These are phyloP conservation scores for Tenebrio molitor DNA, from an alignment of 1,140 invertebrate genomes.

Conservation along the genomic window DNA sequence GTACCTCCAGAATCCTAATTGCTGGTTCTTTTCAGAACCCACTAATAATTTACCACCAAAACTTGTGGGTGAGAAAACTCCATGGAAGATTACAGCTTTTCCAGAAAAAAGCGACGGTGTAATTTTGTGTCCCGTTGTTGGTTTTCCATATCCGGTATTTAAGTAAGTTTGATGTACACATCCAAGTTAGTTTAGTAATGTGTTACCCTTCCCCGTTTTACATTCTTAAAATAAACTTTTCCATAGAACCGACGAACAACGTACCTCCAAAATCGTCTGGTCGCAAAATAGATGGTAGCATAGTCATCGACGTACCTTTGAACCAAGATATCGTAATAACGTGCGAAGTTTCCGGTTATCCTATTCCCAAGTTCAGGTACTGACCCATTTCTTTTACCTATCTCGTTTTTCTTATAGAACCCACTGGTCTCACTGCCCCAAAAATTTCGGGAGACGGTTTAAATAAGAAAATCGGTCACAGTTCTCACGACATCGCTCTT, in stretches of 20 bases:
- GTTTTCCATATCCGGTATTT: conserved; percentile 78
- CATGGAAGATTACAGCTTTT: conserved; percentile 71
- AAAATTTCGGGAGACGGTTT: conserved; percentile 73
- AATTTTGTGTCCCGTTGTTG: conserved; percentile 74
- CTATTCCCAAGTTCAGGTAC: conserved; percentile 73
- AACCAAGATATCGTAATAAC: conserved; percentile 66
- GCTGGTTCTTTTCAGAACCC: conserved; percentile 68
- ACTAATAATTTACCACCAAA: conserved; percentile 71
- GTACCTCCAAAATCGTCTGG: conserved; percentile 75
- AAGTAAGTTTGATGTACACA: conserved; percentile 71
- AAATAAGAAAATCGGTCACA: conserved; percentile 68
- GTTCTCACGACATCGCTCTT: conserved; percentile 66
- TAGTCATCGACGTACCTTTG: conserved; percentile 67
- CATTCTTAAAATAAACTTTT: conserved; percentile 39
- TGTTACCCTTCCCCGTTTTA: not conserved
- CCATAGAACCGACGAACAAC: conserved; percentile 77
- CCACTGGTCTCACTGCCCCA: conserved; percentile 73
- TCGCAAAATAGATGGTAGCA: conserved; percentile 73
- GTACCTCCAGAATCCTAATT: conserved; percentile 55
- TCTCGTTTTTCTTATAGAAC: conserved; percentile 68
- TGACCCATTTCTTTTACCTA: conserved; percentile 34
- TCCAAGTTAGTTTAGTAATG: not conserved
- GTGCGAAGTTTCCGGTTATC: conserved; percentile 72
- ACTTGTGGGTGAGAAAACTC: conserved; percentile 66
- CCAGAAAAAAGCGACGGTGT: conserved; percentile 57